A percentile compares a stretch with the other conserved stretches of the same genome.
phyloP scores from a whole-genome alignment of 2,113 vertebrate genomes.

The Caloenas nicobarica region DNA sequence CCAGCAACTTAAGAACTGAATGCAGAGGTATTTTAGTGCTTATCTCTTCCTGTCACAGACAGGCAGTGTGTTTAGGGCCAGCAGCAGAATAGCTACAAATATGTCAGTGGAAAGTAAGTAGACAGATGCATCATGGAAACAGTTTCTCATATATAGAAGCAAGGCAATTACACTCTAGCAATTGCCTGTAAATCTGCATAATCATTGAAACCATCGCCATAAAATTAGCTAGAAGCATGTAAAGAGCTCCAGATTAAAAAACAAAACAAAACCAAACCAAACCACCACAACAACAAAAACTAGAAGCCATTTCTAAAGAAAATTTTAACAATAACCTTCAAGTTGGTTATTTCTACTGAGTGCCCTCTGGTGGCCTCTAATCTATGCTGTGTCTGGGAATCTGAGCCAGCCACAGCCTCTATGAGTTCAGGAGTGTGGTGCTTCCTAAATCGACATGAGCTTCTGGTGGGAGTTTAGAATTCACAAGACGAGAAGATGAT shows the following conservation, averaged over 20 bases:
- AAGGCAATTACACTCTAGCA: not conserved
- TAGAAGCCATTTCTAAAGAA: not conserved
- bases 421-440: not conserved
- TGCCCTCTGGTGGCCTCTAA: constrained; percentile 42
- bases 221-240: not conserved
- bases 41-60: constrained; percentile 62
- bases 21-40: constrained; percentile 34
- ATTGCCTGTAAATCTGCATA: not conserved
- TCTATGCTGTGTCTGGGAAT: not conserved
- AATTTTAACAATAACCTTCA: not conserved
- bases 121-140: constrained; percentile 49
- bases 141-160: not conserved
- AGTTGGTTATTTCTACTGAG: not conserved
- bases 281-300: not conserved
- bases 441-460: not conserved
- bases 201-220: not conserved
- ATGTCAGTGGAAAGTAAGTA: constrained; percentile 57
- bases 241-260: not conserved
- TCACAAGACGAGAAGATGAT: not conserved
- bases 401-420: not conserved
- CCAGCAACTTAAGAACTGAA: not conserved
- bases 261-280: not conserved
- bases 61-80: not conserved
- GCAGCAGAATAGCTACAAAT: not conserved
- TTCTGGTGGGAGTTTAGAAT: not conserved